Conservation (phyloP, 2,113 vertebrate genomes). For the Podilymbus podiceps region DNA sequence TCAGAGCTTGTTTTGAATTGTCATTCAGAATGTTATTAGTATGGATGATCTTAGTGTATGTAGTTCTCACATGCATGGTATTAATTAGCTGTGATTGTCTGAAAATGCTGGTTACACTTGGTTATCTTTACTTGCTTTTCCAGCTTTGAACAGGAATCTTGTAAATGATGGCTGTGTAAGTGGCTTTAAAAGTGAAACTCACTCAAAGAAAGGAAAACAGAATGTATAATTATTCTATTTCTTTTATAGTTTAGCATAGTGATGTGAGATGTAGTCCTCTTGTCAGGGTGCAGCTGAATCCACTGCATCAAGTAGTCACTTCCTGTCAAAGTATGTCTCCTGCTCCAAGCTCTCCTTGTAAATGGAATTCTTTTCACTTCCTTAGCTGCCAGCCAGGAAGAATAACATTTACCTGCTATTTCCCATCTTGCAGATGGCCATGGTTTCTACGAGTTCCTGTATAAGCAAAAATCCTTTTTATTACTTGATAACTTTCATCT, state of each 20-base stretch:
- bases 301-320: background rate
- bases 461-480: background rate
- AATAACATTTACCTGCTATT: background rate
- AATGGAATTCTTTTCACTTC: background rate
- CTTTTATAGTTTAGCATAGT: background rate
- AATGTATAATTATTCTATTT: background rate
- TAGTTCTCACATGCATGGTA: background rate
- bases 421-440: accelerated
- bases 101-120: background rate
- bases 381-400: background rate
- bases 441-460: background rate
- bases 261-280: background rate
- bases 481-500: background rate
- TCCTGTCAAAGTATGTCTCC: background rate
- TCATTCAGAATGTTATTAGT: background rate
- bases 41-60: background rate
- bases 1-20: background rate
- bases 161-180: background rate
- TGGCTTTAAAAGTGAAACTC: background rate
- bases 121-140: background rate
- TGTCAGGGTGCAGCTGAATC: background rate
- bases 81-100: background rate
- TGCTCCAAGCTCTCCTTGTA: background rate
- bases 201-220: background rate
- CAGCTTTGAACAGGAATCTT: background rate